phyloP scores from a whole-genome alignment of 2,797 vertebrate species.

The Hemitrygon akajei region DNA sequence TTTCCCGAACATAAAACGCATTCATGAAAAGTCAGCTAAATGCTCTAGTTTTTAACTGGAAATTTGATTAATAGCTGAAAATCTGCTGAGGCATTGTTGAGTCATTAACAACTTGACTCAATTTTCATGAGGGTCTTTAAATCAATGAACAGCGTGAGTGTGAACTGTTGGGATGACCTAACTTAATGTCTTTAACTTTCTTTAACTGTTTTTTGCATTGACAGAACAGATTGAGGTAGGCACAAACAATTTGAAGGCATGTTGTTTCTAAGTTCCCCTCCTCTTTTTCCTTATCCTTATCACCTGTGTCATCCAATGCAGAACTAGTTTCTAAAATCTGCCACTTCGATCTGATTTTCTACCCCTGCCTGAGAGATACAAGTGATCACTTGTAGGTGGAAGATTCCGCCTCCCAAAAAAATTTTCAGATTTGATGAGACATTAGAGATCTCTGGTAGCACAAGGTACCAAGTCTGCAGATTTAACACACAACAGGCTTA shows the following conservation, averaged over 20 bases:
- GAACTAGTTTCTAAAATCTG: not conserved
- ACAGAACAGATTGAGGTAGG: not conserved
- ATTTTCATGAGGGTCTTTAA: not conserved
- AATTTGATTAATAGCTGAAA: not conserved
- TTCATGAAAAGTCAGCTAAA: not conserved
- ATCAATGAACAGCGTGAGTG: too few relatives aligned
- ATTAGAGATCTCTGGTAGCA: too few relatives aligned
- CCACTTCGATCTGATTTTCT: not conserved
- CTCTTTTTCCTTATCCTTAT: not conserved
- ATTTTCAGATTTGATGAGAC: not conserved
- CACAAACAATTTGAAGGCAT: not conserved
- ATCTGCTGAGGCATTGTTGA: not conserved
- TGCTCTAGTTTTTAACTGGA: not conserved
- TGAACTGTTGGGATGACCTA: not conserved
- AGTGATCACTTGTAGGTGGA: not conserved
- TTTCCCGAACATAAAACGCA: not conserved
- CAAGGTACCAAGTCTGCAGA: not conserved
- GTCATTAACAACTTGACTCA: not conserved
- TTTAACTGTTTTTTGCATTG: not conserved
- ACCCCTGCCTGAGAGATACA: not conserved
- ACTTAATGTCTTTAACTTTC: too few relatives aligned
- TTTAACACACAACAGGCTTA: too few relatives aligned
- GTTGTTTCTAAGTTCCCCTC: not conserved
- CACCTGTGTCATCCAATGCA: not conserved
- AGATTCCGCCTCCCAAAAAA: not conserved